Evolutionary conservation across 2,797 vertebrate species (phyloP).

Genomic region (Poecilia gillii): DNA sequence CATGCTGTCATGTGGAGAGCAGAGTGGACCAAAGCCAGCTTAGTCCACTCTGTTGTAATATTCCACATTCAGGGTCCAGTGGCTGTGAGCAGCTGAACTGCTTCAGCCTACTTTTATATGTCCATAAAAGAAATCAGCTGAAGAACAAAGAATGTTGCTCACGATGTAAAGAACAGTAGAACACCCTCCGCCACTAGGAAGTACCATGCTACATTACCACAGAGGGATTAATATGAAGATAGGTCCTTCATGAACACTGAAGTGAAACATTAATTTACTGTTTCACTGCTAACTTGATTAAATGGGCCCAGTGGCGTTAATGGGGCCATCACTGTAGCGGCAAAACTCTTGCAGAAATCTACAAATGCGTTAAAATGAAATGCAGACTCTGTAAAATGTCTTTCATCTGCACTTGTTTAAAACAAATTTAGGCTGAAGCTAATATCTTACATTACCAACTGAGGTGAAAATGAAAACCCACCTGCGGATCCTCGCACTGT

Average conservation of each 20-base stretch:
- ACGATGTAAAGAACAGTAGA: conserved; percentile 14
- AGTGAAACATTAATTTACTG: conserved; percentile 65
- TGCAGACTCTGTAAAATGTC: conserved; percentile 33
- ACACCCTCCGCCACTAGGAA: conserved; percentile 25
- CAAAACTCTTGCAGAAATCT: conserved; percentile 63
- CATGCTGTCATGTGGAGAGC: conserved; percentile 70
- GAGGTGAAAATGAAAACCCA: conserved; percentile 37
- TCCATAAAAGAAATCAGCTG: conserved; percentile 70
- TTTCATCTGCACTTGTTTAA: conserved; percentile 39
- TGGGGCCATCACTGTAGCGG: conserved; percentile 61
- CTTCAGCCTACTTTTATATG: conserved; percentile 44
- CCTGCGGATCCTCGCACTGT: conserved; percentile 26
- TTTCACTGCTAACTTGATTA: conserved; percentile 66
- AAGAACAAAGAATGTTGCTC: conserved; percentile 46
- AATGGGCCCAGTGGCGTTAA: conserved; percentile 65
- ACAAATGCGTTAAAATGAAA: conserved; percentile 56
- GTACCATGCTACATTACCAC: conserved; percentile 19
- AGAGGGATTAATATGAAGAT: conserved; percentile 49
- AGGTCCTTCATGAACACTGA: conserved; percentile 40
- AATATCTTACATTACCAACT: conserved; percentile 34
- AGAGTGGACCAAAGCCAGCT: conserved; percentile 57
- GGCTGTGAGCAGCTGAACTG: conserved; percentile 48
- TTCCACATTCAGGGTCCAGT: conserved; percentile 78
- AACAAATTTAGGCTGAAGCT: conserved; percentile 35
- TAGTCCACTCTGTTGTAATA: conserved; percentile 67